Evolutionary conservation across 2,797 vertebrate species (phyloP), one percentile per base, ranked within the genome.

Genomic region (Crypturellus tataupa): DNA sequence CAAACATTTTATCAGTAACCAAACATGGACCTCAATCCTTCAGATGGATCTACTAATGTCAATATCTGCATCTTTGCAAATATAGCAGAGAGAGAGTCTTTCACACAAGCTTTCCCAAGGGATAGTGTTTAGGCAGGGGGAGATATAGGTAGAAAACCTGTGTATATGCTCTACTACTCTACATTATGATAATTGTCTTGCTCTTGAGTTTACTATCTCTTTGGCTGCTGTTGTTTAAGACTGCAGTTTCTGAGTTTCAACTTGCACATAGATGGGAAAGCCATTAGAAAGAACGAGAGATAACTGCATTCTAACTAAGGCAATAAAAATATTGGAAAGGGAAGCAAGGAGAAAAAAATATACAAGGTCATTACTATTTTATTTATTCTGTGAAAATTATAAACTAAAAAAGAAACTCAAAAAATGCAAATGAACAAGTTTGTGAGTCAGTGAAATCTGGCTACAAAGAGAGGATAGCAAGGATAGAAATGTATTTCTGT

Each of bases 51-150:
- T 16, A 14, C 64, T 75, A 65, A 37, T 25, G 37, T 68, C 42
- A 40, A 68, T 79, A n/a, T 3, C 12, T 31, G 2, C 6, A 24
- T 31, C 6, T 49, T 69, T 78, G 31, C 44, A 86, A 88, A 87
- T 4, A 5, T 23, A 75, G 2, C 9, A 78, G 16, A 56, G 4
- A 56, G 4, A 78, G 17, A 17, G 51, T 9, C 33, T 92, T 72
- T 79, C 49, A 63, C 79, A 70, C 6, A 85, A 64, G 8, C 6
- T 29, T 62, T 37, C 29, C 31, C 17, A n/a, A 29, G 58, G 24
- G 5, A 0, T 8, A 2, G 3, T 9, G 8, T 6, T 60, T 8
- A 33, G 76, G 63, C 5, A 65, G 6, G 46, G 4, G 17, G 60
- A 46, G 8, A 35, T 21, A 29, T 63, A 80, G 35, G 11, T 71